These are phyloP conservation scores for Chloroceryle inda DNA, from an alignment of 2,797 vertebrate genomes.

Conservation along the genomic window DNA sequence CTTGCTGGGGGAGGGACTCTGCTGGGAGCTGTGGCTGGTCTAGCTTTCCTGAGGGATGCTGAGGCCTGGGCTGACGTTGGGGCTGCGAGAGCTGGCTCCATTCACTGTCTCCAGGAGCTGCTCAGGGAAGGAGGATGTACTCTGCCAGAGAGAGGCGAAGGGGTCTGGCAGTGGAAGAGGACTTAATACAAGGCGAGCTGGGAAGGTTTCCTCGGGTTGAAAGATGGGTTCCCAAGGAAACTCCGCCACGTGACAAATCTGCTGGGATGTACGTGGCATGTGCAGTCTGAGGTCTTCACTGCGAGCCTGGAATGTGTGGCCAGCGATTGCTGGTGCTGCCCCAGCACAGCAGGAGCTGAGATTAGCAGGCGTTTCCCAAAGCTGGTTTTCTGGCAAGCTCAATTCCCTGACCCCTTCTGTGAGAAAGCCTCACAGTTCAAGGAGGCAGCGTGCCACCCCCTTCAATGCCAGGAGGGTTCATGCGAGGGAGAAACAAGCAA, in stretches of 20 bases:
- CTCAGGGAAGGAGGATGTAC: fast-evolving
- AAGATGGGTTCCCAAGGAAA: not conserved
- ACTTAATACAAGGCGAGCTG: not conserved
- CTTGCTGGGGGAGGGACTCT: not conserved
- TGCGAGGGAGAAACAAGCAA: not conserved
- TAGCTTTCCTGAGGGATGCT: not conserved
- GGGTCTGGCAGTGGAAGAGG: not conserved
- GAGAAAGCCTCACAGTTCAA: not conserved
- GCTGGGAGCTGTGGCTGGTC: not conserved
- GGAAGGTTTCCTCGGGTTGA: not conserved
- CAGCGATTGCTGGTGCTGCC: not conserved
- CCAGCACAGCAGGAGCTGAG: not conserved
- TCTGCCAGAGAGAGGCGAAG: not conserved
- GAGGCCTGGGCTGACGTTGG: not conserved
- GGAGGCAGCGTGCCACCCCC: not conserved
- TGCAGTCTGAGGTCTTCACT: not conserved
- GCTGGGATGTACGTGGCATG: not conserved
- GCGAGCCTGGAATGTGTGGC: not conserved
- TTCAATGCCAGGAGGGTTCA: not conserved
- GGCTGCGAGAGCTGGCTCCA: not conserved
- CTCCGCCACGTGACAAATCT: not conserved
- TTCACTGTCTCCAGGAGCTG: not conserved
- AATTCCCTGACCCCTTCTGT: not conserved
- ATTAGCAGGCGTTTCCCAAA: not conserved
- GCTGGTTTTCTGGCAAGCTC: not conserved